Evolutionary conservation across 2,888 invertebrate genomes (phyloP), one percentile per base, ranked within the genome.

Genomic region (Sarcophaga subvicina): DNA sequence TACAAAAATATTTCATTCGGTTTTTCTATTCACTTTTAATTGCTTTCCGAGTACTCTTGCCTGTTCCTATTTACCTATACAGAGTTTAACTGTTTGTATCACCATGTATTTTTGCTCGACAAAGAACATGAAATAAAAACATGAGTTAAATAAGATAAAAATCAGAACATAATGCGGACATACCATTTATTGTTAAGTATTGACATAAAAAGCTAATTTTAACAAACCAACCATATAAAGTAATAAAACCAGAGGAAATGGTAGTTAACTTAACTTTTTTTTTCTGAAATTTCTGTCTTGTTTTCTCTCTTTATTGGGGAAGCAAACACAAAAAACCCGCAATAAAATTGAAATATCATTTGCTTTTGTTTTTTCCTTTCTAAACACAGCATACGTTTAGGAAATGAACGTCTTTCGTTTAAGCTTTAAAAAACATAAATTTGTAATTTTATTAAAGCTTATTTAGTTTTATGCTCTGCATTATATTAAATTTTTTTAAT

Each of bases 131-230:
- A 27, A 8, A 27, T 67, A 47, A 22, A 70, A 8, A 71, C 22
- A 54, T 49, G 20, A 25, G 17, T 20, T 3, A 54, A 20, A 14
- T 5, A 17, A 63, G 86, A 86, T 86, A 83, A 83, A 54, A 83
- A 83, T 86, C 86, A 69, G 37, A 86, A 86, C 86, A 86, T 80
- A 83, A 80, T 72, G 64, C 86, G 86, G 86, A 86, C 86, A 86
- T 86, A 80, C 86, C 86, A 83, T 73, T 86, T n/a, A 69, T 22
- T 63, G 69, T 62, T 64, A 64, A 82, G 75, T 78, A 79, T 86
- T 76, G 85, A 86, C 75, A 81, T 63, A 22, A 78, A 81, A 81
- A 85, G 72, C 49, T 71, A 80, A 76, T 80, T 54, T 62, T n/a
- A 1, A 64, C n/a, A 64, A 27, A 59, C n/a, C n/a, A 67, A n/a